Evolutionary conservation across 2,797 vertebrate genomes (phyloP), one percentile per base, ranked within the genome.

Genomic region (Lophius americanus): DNA sequence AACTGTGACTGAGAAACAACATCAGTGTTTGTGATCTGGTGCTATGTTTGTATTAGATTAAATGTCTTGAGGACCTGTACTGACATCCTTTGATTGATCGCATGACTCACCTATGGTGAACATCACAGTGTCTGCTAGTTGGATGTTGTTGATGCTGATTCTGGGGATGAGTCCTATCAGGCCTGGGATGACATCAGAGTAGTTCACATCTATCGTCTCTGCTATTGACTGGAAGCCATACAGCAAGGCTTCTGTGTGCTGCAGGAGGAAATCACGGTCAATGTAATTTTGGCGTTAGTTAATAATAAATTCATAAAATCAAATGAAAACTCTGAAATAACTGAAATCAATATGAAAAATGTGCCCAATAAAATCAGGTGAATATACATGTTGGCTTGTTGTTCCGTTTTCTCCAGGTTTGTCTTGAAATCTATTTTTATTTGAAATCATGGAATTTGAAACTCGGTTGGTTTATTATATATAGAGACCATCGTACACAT

Each of bases 211-310:
- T 7, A 98, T 98, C 44, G 97, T 99, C 92, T 99, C 98, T 0
- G 98, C 96, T 57, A 99, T 98, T 88, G 98, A 99, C 86, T 99
- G 98, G 93, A 99, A 99, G 79, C 98, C 98, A 0, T 98, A 99
- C 50, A 99, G 94, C 86, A 99, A 93, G 32, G 98, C 97, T 82
- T 98, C 97, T 0, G 96, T 98, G 90, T 98, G 96, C 97, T 98
- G 89, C 8, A 68, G 59, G 46, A 57, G 39, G 50, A 64, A 13
- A 51, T 64, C 0, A 12, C 42, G 52, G 11, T 23, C 23, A 23
- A 23, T 23, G 23, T 23, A 1, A 23, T 23, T 23, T 23, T 23
- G 23, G 23, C 23, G 23, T 23, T 23, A 23, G 23, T 23, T 23
- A 23, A 23, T 23, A 23, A 23, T 23, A 23, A 23, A 23, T 1